phyloP scores from a whole-genome alignment of 2,113 vertebrate genomes.

The Xyrauchen texanus region DNA sequence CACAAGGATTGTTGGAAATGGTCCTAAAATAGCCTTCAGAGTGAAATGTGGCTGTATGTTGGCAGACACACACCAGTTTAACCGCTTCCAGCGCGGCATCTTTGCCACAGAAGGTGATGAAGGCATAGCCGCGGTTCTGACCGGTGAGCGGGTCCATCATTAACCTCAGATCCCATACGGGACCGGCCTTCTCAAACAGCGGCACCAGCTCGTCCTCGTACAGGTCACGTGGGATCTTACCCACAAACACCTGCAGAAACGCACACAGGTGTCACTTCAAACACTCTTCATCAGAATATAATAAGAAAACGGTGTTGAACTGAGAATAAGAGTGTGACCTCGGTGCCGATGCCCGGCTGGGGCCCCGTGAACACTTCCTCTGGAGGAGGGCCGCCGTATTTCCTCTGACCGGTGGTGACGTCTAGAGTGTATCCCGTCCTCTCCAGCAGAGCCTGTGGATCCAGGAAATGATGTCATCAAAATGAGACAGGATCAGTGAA shows the following conservation, averaged over 20 bases:
- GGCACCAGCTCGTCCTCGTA: conserved; percentile 98
- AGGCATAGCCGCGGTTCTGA: conserved; percentile 95
- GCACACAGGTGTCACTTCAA: background rate
- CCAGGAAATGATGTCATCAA: conserved; percentile 12
- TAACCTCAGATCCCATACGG: conserved; percentile 96
- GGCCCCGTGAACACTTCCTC: conserved; percentile 85
- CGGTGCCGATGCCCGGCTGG: conserved; percentile 94
- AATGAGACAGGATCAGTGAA: too few species aligned
- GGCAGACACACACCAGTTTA: conserved; percentile 90
- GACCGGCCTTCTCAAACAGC: conserved; percentile 94
- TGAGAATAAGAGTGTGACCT: conserved; percentile 71
- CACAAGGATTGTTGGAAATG: too few species aligned
- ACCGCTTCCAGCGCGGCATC: conserved; percentile 96
- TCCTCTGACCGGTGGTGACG: conserved; percentile 96
- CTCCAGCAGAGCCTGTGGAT: conserved; percentile 86
- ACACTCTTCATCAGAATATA: background rate
- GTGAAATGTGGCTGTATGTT: too few species aligned
- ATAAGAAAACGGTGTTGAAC: background rate
- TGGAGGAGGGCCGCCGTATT: conserved; percentile 95
- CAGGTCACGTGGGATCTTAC: conserved; percentile 96
- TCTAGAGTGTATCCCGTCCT: conserved; percentile 95
- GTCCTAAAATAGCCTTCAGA: too few species aligned
- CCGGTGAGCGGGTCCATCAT: conserved; percentile 99
- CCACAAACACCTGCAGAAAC: conserved; percentile 88
- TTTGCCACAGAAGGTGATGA: conserved; percentile 97